A percentile compares a stretch with the other conserved stretches of the same genome.
Evolutionary conservation across 2,797 vertebrate species (phyloP).

Genomic region (Aldrovandia affinis): DNA sequence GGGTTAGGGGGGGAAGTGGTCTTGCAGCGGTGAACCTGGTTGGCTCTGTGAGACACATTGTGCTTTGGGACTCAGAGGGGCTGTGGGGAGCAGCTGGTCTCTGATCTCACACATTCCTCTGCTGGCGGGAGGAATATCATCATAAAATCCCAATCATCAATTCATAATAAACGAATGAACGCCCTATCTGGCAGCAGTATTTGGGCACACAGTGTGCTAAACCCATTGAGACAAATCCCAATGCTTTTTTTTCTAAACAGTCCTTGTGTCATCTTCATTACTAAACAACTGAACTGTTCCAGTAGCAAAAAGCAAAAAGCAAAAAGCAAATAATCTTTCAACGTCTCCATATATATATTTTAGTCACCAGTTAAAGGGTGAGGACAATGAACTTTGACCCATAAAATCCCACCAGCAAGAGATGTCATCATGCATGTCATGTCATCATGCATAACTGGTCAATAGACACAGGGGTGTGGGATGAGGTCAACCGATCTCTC

Average conservation of each 20-base stretch:
- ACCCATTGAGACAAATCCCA: background rate
- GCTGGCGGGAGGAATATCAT: background rate
- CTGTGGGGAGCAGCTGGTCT: background rate
- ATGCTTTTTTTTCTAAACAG: background rate
- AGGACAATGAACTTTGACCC: background rate
- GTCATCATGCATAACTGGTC: background rate
- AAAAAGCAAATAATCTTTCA: background rate
- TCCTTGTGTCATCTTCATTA: background rate
- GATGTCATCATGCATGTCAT: no score
- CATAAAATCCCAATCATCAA: background rate
- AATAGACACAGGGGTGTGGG: no score
- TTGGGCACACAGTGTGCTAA: background rate
- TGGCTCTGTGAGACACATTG: background rate
- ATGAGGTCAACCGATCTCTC: no score
- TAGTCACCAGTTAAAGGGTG: background rate
- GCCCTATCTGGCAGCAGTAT: background rate
- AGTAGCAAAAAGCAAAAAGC: background rate
- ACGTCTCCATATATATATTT: background rate
- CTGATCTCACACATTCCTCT: slow-evolving; percentile 5
- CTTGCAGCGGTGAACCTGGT: background rate
- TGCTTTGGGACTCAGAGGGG: no score
- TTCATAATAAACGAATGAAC: background rate
- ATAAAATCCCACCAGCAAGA: background rate
- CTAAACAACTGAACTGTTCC: background rate
- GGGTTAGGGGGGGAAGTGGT: background rate